These are phyloP conservation scores for Alloplasta piceator DNA, from an alignment of 2,888 invertebrate species.

Conservation along the genomic window DNA sequence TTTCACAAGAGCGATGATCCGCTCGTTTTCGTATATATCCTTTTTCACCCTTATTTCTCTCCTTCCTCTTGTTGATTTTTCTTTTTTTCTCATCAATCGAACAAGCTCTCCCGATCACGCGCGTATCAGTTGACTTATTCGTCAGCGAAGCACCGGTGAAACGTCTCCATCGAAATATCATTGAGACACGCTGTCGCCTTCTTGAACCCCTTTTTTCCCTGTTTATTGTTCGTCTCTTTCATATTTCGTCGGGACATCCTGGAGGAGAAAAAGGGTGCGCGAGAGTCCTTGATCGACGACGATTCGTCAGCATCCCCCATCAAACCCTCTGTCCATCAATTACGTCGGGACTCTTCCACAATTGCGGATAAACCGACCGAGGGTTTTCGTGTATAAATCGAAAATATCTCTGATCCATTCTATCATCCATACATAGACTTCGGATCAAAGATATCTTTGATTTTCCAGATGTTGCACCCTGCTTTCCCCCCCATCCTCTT, in stretches of 20 bases:
- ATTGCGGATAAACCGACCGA: conserved; percentile 76
- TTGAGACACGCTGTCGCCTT: conserved; percentile 52
- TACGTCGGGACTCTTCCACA: conserved; percentile 77
- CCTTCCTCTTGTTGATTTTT: conserved; percentile 39
- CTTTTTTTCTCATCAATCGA: conserved; percentile 51
- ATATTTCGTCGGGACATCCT: conserved; percentile 19
- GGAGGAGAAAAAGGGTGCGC: conserved; percentile 40
- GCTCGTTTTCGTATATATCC: conserved; percentile 58
- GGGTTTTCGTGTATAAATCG: conserved; percentile 23
- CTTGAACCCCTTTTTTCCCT: background rate
- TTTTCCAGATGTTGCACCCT: conserved; percentile 77
- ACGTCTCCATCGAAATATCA: conserved; percentile 68
- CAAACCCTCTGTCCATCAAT: conserved; percentile 78
- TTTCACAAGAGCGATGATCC: conserved; percentile 68
- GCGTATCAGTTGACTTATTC: conserved; percentile 60
- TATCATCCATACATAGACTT: conserved; percentile 5
- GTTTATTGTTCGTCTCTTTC: conserved; percentile 2
- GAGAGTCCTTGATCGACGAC: conserved; percentile 17
- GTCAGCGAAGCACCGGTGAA: conserved; percentile 14
- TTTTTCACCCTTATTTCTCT: conserved; percentile 43
- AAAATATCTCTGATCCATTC: conserved; percentile 7
- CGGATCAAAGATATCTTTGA: conserved; percentile 79
- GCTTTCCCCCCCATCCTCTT: conserved; percentile 61
- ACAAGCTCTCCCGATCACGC: conserved; percentile 51
- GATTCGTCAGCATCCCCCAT: conserved; percentile 28